Conservation (phyloP, 2,797 vertebrate species). For the Diglossa cyanea region DNA sequence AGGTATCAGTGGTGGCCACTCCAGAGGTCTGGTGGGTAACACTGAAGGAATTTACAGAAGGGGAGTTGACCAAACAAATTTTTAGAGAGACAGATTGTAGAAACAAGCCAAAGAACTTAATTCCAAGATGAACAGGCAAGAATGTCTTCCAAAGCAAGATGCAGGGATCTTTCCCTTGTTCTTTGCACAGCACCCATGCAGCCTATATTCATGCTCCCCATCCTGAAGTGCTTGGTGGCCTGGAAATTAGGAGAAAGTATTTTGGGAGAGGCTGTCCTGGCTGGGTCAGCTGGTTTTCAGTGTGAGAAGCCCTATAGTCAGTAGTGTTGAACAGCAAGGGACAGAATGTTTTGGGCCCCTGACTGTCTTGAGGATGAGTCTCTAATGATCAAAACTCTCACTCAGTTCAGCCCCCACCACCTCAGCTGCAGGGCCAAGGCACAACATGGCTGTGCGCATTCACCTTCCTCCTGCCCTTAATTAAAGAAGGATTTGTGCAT, state of each 20-base stretch:
- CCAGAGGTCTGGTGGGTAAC: neutral
- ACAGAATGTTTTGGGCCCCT: neutral
- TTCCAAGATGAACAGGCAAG: neutral
- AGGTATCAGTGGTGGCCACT: neutral
- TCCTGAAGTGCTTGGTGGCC: neutral
- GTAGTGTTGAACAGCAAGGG: neutral
- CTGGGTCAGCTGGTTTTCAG: neutral
- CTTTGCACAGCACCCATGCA: neutral
- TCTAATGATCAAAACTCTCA: neutral
- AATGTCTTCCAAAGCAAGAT: neutral
- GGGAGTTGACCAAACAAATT: neutral
- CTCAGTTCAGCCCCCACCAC: neutral
- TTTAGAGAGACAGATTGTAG: neutral
- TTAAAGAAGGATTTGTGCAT: neutral
- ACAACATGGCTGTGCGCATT: fast-evolving
- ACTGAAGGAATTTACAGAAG: neutral
- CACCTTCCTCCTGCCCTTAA: neutral
- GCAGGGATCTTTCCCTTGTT: neutral
- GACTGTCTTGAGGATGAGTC: neutral
- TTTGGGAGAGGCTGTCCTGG: neutral
- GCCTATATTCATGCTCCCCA: fast-evolving
- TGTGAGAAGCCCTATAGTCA: neutral
- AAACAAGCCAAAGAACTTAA: neutral
- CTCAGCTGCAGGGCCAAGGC: neutral
- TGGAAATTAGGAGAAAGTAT: neutral